These are phyloP conservation scores for Botia almorhae DNA, from an alignment of 2,797 vertebrate species.

Conservation along the genomic window DNA sequence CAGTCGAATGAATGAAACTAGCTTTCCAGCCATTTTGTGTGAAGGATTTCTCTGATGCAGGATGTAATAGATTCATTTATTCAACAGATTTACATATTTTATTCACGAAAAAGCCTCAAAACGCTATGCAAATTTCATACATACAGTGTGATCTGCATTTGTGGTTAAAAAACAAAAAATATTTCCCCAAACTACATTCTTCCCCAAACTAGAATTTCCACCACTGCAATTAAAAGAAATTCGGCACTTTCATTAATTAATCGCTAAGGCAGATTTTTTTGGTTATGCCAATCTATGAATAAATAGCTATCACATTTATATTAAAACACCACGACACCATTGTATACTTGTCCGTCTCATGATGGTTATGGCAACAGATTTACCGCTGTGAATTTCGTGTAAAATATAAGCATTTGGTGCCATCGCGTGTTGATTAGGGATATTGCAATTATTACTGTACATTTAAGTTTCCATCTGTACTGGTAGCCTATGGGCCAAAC, in stretches of 20 bases:
- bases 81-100: too few relatives aligned
- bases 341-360: background rate
- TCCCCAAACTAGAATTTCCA: too few relatives aligned
- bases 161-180: too few relatives aligned
- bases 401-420: background rate
- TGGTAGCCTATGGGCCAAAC: too few relatives aligned
- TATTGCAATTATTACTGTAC: background rate
- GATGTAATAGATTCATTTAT: background rate
- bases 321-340: background rate
- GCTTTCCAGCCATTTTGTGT: background rate
- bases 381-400: background rate
- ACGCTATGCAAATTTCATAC: too few relatives aligned
- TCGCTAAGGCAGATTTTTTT: too few relatives aligned
- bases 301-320: too few relatives aligned
- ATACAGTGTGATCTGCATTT: too few relatives aligned
- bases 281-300: too few relatives aligned
- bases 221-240: background rate
- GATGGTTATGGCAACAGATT: background rate
- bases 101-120: too few relatives aligned
- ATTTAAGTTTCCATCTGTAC: too few relatives aligned
- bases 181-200: too few relatives aligned
- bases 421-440: background rate
- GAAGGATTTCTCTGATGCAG: background rate
- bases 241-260: background rate
- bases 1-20: background rate